Base-by-base conservation (phyloP, 2,113 vertebrate genomes). In the Rhizomys pruinosus region DNA sequence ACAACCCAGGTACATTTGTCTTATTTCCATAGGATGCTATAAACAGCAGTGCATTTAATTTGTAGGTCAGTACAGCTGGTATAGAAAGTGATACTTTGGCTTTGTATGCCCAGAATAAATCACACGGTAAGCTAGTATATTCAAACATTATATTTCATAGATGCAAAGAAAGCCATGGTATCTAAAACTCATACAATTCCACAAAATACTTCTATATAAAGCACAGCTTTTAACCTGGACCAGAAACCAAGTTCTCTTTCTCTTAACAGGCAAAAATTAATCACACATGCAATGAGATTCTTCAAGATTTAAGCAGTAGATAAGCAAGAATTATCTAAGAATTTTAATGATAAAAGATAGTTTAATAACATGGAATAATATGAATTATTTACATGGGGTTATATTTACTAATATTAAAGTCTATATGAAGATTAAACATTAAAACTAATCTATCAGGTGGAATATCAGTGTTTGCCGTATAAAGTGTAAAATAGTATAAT, bases 391-490 rank as follows among this genome's bases (percentile, higher is more conserved):
- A 34, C 82, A 76, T 69, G 39, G 55, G 19, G 87, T 77, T 79
- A 73, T 82, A 82, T 74, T 91, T 87, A 22, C 23, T 64, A 87
- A n/a, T 59, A 9, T 32, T 73, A 92, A 72, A 72, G 55, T 77
- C 39, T 69, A 17, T 8, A 72, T 95, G 52, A 85, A 84, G 82
- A 34, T 1, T 59, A 23, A 42, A 7, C 15, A 90, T 92, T 92
- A 80, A 91, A 89, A 86, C 71, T 91, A 66, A 66, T 19, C 19
- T 84, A 89, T 61, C 66, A 92, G 3, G 1, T 52, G 71, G 12
- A 7, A 12, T 1, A 80, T 84, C 71, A n/a, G 52, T 4, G 84
- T 9, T 44, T 82, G 10, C 10, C 61, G 76, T n/a, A 27, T 80
- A 55, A 78, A 89, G 93, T 92, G 5, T 12, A 55, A 44, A 13